Percentiles rank a stretch among this genome's conserved stretches.
These are phyloP conservation scores for Glaucopsyche alexis DNA, from an alignment of 2,888 invertebrate species.

Conservation along the genomic window DNA sequence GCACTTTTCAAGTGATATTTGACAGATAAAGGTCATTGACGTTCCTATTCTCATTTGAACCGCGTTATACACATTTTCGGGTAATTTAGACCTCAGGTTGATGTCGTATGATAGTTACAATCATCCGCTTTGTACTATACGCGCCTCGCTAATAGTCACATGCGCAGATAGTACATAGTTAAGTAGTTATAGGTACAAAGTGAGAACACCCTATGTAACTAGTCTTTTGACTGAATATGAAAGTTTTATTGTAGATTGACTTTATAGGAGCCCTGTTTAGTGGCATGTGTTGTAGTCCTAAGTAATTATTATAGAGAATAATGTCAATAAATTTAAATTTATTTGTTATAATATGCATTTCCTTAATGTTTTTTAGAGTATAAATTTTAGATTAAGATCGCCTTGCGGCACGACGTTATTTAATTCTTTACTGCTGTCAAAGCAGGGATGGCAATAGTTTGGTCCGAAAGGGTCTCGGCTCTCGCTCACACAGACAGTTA, in stretches of 20 bases:
- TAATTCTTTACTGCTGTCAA: neutral
- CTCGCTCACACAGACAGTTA: neutral
- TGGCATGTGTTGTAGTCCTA: slow-evolving; percentile 27
- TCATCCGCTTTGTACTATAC: slow-evolving; percentile 15
- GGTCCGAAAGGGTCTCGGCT: neutral
- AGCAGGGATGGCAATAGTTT: neutral
- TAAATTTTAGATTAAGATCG: slow-evolving; percentile 19
- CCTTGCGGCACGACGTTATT: slow-evolving; percentile 7
- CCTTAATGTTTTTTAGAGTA: slow-evolving; percentile 15
- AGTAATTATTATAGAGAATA: neutral
- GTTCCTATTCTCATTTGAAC: too few relatives aligned
- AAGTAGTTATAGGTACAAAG: slow-evolving; percentile 17
- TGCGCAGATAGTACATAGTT: slow-evolving; percentile 9
- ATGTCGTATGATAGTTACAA: slow-evolving; percentile 18
- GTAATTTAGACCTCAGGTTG: too few relatives aligned
- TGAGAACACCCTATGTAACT: slow-evolving; percentile 23
- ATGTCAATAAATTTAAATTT: slow-evolving; percentile 25
- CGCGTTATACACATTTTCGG: neutral
- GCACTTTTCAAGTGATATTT: too few relatives aligned
- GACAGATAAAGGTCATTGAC: too few relatives aligned
- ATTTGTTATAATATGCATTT: slow-evolving; percentile 25
- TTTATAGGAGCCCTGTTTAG: slow-evolving; percentile 28
- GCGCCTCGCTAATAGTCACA: slow-evolving; percentile 4
- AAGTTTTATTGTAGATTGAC: slow-evolving; percentile 25
- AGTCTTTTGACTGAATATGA: slow-evolving; percentile 27